Percentiles rank a stretch among this genome's conserved stretches.
phyloP scores from a whole-genome alignment of 1,140 invertebrate species.

The Helicoverpa armigera region DNA sequence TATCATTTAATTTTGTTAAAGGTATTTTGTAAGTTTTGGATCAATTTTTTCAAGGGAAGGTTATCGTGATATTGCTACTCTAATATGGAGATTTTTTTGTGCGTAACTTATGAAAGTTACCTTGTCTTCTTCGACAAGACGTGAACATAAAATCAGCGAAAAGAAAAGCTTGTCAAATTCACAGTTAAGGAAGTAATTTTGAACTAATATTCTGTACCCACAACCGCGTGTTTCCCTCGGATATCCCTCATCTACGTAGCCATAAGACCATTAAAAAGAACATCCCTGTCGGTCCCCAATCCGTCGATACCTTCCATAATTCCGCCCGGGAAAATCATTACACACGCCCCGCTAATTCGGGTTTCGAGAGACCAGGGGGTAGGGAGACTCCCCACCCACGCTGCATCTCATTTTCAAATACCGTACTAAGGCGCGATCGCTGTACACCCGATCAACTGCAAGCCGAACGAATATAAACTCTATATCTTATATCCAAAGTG shows the following conservation, averaged over 20 bases:
- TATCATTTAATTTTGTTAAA: not conserved
- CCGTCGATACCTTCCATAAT: conserved; percentile 82
- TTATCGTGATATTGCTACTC: too few relatives aligned
- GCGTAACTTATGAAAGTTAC: too few relatives aligned
- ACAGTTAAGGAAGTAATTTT: not conserved
- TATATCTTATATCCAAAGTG: conserved; percentile 63
- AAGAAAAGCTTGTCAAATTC: too few relatives aligned
- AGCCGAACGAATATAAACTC: conserved; percentile 66
- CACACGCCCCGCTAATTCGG: conserved; percentile 85
- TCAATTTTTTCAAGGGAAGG: not conserved
- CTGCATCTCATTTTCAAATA: conserved; percentile 86
- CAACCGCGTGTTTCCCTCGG: conserved; percentile 31
- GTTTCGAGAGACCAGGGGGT: conserved; percentile 76
- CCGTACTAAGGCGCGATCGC: conserved; percentile 73
- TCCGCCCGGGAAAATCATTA: conserved; percentile 85
- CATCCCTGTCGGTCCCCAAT: conserved; percentile 75
- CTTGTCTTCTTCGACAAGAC: too few relatives aligned
- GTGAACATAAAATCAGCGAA: too few relatives aligned
- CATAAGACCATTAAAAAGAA: conserved; percentile 75
- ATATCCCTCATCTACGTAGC: conserved; percentile 59
- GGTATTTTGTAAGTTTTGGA: not conserved
- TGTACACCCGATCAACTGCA: conserved; percentile 55
- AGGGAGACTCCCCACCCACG: conserved; percentile 63
- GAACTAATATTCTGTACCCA: conserved; percentile 1
- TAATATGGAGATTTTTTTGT: too few relatives aligned